Evolutionary conservation across 2,888 invertebrate genomes (phyloP).

Genomic region (Sipunculus nudus): DNA sequence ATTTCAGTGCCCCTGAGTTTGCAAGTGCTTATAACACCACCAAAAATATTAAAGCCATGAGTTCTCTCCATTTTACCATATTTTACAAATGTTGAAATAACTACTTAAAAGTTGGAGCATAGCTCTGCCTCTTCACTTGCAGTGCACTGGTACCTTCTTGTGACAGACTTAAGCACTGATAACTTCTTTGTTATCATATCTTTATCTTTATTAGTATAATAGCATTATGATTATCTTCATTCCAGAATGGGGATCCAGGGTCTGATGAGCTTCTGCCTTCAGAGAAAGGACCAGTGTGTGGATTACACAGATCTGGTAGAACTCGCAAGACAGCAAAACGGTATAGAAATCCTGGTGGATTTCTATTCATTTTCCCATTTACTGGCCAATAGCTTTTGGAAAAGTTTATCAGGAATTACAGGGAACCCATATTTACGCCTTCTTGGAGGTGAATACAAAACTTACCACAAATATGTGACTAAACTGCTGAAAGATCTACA

Average conservation of each 20-base stretch:
- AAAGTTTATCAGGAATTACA: slow-evolving; percentile 36
- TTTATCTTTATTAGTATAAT: too few relatives aligned
- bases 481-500: slow-evolving; percentile 52
- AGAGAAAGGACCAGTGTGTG: slow-evolving; percentile 43
- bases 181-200: too few relatives aligned
- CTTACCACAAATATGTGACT: slow-evolving; percentile 47
- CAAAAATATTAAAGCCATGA: too few relatives aligned
- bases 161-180: too few relatives aligned
- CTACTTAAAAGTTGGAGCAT: too few relatives aligned
- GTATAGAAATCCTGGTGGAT: slow-evolving; percentile 60
- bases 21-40: too few relatives aligned
- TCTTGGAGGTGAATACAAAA: slow-evolving; percentile 57
- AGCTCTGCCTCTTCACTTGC: too few relatives aligned
- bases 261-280: slow-evolving; percentile 46
- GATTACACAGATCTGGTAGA: slow-evolving; percentile 54
- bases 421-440: slow-evolving; percentile 52
- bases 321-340: slow-evolving; percentile 44
- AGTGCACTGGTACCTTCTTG: too few relatives aligned
- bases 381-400: slow-evolving; percentile 50
- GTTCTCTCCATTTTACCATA: too few relatives aligned
- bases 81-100: too few relatives aligned
- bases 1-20: too few relatives aligned
- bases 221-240: too few relatives aligned
- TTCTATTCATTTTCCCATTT: slow-evolving; percentile 56
- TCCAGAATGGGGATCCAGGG: slow-evolving; percentile 54